Conservation (phyloP, 2,888 invertebrate species). For the Caenorhabditis doughertyi region DNA sequence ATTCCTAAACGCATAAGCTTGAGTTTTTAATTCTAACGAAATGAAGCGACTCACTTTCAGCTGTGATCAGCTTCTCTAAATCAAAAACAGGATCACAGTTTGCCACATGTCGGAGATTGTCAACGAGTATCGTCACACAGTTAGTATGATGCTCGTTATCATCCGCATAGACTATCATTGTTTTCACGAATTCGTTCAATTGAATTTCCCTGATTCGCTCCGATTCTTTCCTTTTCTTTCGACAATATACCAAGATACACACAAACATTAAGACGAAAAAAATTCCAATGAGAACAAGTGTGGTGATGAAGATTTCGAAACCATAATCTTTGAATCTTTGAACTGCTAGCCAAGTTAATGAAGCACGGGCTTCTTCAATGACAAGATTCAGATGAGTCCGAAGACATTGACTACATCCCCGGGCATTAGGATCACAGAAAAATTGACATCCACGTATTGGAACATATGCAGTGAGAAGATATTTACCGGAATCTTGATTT, state of each 20-base stretch:
- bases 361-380: constrained; percentile 59
- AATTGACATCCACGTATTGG: constrained; percentile 75
- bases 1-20: constrained; percentile 63
- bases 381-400: constrained; percentile 75
- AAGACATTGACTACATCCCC: constrained; percentile 49
- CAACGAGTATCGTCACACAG: constrained; percentile 66
- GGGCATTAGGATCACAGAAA: constrained; percentile 54
- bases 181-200: constrained; percentile 18
- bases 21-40: not conserved
- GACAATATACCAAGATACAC: not conserved
- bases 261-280: not conserved
- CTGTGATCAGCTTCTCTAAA: constrained; percentile 20
- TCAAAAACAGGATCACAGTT: constrained; percentile 47
- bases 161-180: constrained; percentile 76
- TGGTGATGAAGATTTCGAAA: constrained; percentile 5
- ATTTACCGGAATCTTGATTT: constrained; percentile 43
- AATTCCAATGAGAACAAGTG: not conserved
- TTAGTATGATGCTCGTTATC: constrained; percentile 74
- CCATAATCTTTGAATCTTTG: constrained; percentile 41
- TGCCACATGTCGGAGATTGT: constrained; percentile 63
- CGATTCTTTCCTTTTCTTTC: not conserved
- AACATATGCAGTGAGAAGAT: constrained; percentile 72
- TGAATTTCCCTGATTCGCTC: constrained; percentile 8
- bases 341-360: constrained; percentile 42
- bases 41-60: constrained; percentile 16